Conservation (phyloP, 2,888 invertebrate species). For the Eupithecia vulgata region DNA sequence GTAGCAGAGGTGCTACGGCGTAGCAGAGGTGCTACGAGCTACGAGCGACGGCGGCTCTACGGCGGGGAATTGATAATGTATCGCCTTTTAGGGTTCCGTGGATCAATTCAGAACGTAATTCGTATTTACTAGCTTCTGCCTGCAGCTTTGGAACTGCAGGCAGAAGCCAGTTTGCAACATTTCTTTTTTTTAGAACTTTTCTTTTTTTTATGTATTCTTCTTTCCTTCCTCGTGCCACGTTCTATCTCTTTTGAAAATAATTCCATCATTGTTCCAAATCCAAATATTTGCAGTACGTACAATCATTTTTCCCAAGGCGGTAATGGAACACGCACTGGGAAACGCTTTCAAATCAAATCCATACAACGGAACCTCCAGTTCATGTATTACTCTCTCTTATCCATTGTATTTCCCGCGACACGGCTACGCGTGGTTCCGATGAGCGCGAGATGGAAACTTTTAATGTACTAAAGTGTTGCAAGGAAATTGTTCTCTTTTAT, state of each 20-base stretch:
- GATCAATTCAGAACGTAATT: neutral
- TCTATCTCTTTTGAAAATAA: neutral
- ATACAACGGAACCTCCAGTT: neutral
- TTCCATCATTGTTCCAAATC: neutral
- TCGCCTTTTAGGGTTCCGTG: constrained; percentile 21
- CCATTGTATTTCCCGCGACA: neutral
- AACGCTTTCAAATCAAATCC: neutral
- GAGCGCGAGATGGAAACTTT: constrained; percentile 20
- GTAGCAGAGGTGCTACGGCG: constrained; percentile 20
- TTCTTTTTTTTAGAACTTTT: too few relatives aligned
- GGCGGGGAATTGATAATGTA: constrained; percentile 25
- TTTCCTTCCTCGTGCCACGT: neutral
- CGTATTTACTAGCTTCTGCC: neutral
- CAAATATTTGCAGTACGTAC: too few relatives aligned
- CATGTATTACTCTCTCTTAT: neutral
- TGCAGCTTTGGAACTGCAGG: neutral
- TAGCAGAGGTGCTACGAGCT: constrained; percentile 42
- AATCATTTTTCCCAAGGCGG: too few relatives aligned
- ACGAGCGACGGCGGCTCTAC: constrained; percentile 38
- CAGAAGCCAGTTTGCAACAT: too few relatives aligned
- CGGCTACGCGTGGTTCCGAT: constrained; percentile 15
- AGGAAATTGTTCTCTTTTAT: constrained; percentile 13
- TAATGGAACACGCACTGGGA: neutral
- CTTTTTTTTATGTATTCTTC: neutral
- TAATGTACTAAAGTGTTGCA: constrained; percentile 21